Evolutionary conservation across 1,140 invertebrate genomes (phyloP).

Genomic region (Drosophila sp.): DNA sequence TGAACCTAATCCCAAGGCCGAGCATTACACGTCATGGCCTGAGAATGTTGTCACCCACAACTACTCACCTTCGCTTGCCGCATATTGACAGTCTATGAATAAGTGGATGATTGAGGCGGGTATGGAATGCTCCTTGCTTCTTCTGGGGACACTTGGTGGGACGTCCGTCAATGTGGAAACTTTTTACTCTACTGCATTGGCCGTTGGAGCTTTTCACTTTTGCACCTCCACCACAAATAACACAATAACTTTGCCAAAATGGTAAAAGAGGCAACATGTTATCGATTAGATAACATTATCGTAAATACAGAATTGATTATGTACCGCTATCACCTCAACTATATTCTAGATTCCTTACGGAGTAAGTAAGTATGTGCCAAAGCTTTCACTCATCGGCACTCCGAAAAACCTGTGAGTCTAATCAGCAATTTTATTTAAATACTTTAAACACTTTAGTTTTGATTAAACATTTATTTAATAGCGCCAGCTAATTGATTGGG

Average conservation of each 20-base stretch:
- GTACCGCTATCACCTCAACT: constrained; percentile 11
- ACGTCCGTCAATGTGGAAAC: constrained; percentile 29
- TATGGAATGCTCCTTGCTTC: neutral
- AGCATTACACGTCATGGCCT: constrained; percentile 3
- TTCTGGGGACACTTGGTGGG: neutral
- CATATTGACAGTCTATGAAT: constrained; percentile 27
- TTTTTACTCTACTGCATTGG: constrained; percentile 31
- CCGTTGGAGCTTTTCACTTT: neutral
- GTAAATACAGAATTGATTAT: constrained; percentile 49
- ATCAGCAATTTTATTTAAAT: neutral
- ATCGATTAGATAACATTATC: constrained; percentile 67
- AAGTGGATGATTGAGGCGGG: neutral
- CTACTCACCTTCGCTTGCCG: constrained; percentile 39
- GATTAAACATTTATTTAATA: constrained; percentile 6
- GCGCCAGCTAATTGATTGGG: constrained; percentile 1
- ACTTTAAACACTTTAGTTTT: constrained; percentile 1
- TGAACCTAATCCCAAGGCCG: constrained; percentile 16
- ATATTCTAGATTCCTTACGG: neutral
- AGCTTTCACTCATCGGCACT: constrained; percentile 51
- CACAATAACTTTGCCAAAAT: constrained; percentile 7
- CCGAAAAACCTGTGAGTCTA: neutral
- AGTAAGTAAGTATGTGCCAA: neutral
- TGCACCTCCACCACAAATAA: neutral
- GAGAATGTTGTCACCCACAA: neutral
- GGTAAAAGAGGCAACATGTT: constrained; percentile 23